Base-by-base conservation (phyloP, 1,140 invertebrate genomes). In the Bombus superbus region DNA sequence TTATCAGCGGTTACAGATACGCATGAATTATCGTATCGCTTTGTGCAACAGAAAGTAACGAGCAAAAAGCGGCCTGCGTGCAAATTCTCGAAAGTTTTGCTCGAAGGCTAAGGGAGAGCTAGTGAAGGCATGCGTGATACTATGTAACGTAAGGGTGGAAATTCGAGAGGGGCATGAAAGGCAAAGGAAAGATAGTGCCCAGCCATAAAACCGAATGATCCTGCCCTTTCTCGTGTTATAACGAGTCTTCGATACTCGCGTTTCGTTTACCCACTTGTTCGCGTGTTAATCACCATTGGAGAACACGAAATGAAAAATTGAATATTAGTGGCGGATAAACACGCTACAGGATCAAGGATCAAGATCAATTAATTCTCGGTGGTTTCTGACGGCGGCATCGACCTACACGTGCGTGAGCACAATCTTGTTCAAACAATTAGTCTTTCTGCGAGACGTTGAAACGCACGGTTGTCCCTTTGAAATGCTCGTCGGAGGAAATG, bases 61-160 rank as follows among this genome's bases (percentile, higher is more conserved):
- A 79, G 85, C 88, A 90, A 93, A 92, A 92, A 93, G 86, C 18
- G 32, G 90, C 91, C 89, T 92, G 90, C 93, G 92, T 93, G 93
- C 92, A 74, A 93, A 83, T 77, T 35, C 80, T 73, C 53, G 81
- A 81, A 75, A 66, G 69, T 84, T 53, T 86, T 66, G 72, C 32
- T 44, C 79, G 28, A 38, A 73, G 42, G 15, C 80, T 42, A 74
- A 68, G 53, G 42, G 69, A 47, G 59, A 72, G 44, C 11, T 78
- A 40, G 72, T 68, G 42, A 69, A 86, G 68, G 85, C 74, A 87
- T 91, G 92, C 92, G 91, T 92, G 92, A 92, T 88, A 83, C 62
- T 90, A 91, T 88, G 92, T 88, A 83, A 91, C 88, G 66, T 44
- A 72, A 86, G 47, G 64, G 53, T 18, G 28, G 4, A 74, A 22